Conservation (phyloP, 2,113 vertebrate genomes). For the Sialia sialis region DNA sequence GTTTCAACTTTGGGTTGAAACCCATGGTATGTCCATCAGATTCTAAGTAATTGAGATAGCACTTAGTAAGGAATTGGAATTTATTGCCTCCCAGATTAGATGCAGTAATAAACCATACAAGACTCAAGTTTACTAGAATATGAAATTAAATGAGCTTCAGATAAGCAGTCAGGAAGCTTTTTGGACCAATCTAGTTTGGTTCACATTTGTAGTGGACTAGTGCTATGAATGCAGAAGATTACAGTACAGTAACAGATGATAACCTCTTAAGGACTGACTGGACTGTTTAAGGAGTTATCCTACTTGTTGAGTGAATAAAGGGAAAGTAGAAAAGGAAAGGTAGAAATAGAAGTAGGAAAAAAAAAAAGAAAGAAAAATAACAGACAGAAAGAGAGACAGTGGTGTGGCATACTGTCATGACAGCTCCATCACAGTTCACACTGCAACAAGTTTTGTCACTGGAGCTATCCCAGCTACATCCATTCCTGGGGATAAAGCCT, state of each 20-base stretch:
- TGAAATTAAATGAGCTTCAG: not conserved
- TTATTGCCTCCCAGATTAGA: not conserved
- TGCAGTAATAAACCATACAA: not conserved
- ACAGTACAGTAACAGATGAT: not conserved
- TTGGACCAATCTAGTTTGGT: not conserved
- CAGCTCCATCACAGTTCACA: not conserved
- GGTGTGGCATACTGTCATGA: not conserved
- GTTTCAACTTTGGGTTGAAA: not conserved
- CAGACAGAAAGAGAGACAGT: not conserved
- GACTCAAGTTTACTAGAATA: not conserved
- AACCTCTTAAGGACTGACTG: not conserved
- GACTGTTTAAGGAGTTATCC: not conserved
- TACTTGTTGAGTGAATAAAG: not conserved
- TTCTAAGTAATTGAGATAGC: not conserved
- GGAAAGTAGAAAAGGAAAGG: not conserved
- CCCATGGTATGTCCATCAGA: not conserved
- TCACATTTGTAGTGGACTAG: not conserved
- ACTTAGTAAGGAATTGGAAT: not conserved
- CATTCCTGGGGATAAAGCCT: not conserved
- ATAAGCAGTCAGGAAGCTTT: not conserved
- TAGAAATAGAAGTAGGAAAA: not conserved
- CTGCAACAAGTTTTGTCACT: not conserved
- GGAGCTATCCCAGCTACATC: accelerated
- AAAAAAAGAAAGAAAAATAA: not conserved
- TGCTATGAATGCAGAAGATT: not conserved